These are phyloP conservation scores for Zoroaster sp. DNA, from an alignment of 53 echinoderm and acorn worm species.

Conservation along the genomic window DNA sequence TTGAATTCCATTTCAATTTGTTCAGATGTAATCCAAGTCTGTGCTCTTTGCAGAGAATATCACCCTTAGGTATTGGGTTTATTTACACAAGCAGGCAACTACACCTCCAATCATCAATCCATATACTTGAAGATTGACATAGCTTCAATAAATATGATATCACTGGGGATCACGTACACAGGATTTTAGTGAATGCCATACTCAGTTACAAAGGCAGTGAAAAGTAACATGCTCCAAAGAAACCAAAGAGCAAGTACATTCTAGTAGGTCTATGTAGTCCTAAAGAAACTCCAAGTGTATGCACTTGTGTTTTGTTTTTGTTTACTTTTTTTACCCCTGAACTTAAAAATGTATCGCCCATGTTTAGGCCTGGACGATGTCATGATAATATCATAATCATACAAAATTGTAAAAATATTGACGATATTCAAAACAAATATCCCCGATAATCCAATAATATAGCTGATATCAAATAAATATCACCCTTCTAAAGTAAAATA, in stretches of 20 bases:
- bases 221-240: background rate
- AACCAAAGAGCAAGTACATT: background rate
- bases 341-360: too few relatives aligned
- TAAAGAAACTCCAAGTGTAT: too few relatives aligned
- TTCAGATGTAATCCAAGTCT: background rate
- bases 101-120: background rate
- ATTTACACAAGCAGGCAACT: slow-evolving; percentile 8
- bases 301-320: too few relatives aligned
- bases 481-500: too few relatives aligned
- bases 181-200: background rate
- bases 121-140: background rate
- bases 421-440: too few relatives aligned
- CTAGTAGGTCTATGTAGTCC: too few relatives aligned
- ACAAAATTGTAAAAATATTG: too few relatives aligned
- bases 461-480: too few relatives aligned
- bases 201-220: background rate
- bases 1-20: background rate
- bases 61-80: background rate
- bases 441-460: too few relatives aligned
- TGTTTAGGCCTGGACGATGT: too few relatives aligned
- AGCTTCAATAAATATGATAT: background rate
- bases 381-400: too few relatives aligned
- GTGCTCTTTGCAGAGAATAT: slow-evolving; percentile 18
- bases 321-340: too few relatives aligned
- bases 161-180: background rate